Evolutionary conservation across 2,888 invertebrate species (phyloP), one percentile per base, ranked within the genome.

Genomic region (Drosophila histrio): DNA sequence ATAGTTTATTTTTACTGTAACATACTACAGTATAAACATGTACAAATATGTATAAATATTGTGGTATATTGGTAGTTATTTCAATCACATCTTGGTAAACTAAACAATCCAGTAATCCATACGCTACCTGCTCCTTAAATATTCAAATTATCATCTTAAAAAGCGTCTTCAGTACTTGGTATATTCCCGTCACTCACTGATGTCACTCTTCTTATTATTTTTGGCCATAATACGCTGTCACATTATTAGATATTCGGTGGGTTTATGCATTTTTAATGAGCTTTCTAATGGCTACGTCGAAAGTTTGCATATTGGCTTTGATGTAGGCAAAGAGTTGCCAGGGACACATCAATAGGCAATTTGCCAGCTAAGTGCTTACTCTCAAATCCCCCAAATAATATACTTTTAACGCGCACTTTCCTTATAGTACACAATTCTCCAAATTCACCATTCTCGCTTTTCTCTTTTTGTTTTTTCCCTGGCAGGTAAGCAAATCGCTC

Each of bases 211-310:
- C 32, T 21, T 15, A 2, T n/a, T 9, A 19, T n/a, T 47, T 6
- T 22, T 24, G 39, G 21, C 22, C n/a, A 41, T 38, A 38, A 13
- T 19, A 32, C 3, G 22, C 19, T 43, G 49, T 38, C 58, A 30
- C 52, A 4, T 47, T 64, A 69, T 69, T 59, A 46, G 50, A 52
- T n/a, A 26, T 44, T 52, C 7, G 2, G 9, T n/a, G 8, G 62
- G 26, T 58, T 81, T 73, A 66, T 87, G 87, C 68, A 87, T 81
- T 87, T 84, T 81, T 84, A 84, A 84, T 87, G 81, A 79, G 77
- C 63, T 49, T 36, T 9, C 52, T 81, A 79, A 77, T 72, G 79
- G 69, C 65, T 34, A 59, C 59, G 52, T 52, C 46, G 54, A 21
- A 49, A 44, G 58, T 72, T 72, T 72, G 54, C 57, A 50, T 53